Conservation (phyloP, 2,797 vertebrate species). For the Hirundo rustica region DNA sequence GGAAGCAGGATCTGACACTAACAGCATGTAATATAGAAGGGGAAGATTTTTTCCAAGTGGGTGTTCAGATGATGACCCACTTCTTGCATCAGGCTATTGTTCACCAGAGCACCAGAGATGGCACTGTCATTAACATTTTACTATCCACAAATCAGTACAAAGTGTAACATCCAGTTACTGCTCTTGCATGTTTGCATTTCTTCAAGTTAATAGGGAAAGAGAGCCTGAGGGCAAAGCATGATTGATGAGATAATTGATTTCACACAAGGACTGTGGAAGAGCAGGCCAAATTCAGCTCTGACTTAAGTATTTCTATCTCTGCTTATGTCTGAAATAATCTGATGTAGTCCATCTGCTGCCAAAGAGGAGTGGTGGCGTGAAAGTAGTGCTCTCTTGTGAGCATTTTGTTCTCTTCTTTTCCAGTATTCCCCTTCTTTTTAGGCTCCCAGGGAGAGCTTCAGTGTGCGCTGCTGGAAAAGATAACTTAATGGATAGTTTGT, state of each 20-base stretch:
- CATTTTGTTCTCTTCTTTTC: background rate
- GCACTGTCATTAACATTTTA: background rate
- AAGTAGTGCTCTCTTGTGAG: background rate
- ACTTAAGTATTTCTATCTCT: conserved; percentile 14
- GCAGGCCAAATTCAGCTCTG: background rate
- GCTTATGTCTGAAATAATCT: conserved; percentile 12
- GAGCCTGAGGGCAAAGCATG: background rate
- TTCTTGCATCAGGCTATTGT: background rate
- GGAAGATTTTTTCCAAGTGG: background rate
- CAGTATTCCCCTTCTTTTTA: background rate
- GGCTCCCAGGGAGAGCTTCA: background rate
- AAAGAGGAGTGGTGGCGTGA: background rate
- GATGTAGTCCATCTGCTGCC: background rate
- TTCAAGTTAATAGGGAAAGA: conserved; percentile 37
- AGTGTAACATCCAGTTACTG: background rate
- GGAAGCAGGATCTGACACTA: background rate
- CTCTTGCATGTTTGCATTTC: conserved; percentile 27
- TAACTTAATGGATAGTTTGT: background rate
- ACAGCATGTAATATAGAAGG: background rate
- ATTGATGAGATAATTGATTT: conserved; percentile 57
- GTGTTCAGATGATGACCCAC: background rate
- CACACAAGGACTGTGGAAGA: background rate
- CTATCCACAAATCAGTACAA: background rate
- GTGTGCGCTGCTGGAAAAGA: background rate
- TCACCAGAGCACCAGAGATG: background rate